Percentiles rank a stretch among this genome's conserved stretches.
phyloP scores from a whole-genome alignment of 2,888 invertebrate genomes.

The Arctia plantaginis region DNA sequence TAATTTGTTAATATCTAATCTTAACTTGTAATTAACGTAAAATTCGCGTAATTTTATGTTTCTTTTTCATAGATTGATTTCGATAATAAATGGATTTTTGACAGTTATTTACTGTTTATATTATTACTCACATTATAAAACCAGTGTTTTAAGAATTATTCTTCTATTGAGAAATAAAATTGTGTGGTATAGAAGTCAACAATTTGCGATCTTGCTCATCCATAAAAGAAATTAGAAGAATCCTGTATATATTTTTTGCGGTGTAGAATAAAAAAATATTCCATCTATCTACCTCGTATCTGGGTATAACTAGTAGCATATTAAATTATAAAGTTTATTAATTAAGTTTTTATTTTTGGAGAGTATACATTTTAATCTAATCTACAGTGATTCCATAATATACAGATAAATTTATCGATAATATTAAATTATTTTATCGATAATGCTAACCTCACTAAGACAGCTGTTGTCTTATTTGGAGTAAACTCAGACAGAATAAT shows the following conservation, averaged over 20 bases:
- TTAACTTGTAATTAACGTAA: neutral
- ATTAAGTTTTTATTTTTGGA: no score
- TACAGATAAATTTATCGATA: neutral
- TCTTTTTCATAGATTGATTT: neutral
- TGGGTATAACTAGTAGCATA: no score
- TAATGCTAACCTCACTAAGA: conserved; percentile 41
- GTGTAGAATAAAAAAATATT: no score
- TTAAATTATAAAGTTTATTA: no score
- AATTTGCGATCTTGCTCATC: no score
- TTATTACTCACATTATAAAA: neutral
- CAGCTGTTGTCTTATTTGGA: conserved; percentile 48
- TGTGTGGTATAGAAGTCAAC: no score
- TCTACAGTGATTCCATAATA: neutral
- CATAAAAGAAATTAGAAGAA: no score
- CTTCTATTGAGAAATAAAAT: no score
- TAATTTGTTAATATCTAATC: neutral
- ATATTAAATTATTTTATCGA: conserved; percentile 30
- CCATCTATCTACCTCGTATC: no score
- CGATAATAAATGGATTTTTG: neutral
- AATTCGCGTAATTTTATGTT: neutral
- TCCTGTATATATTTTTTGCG: no score
- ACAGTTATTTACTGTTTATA: neutral
- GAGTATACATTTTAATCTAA: neutral
- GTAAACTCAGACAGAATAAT: conserved; percentile 50
- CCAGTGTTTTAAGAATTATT: no score